Evolutionary conservation across 2,888 invertebrate genomes (phyloP), one percentile per base, ranked within the genome.

Genomic region (Megastigmus dorsalis): DNA sequence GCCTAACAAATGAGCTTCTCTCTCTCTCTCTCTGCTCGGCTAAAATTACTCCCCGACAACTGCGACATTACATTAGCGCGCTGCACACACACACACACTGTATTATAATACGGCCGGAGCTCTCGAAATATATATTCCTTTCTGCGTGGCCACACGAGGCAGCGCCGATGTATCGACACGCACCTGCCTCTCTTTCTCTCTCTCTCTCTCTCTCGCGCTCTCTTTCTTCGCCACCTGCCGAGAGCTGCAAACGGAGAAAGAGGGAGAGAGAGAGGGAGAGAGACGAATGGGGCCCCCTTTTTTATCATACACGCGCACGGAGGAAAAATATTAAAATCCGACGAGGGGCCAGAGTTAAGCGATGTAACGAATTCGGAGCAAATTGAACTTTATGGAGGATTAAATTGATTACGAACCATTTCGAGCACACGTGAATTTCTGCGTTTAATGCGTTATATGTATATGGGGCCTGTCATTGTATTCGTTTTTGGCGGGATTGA

Each of bases 151-250:
- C n/a, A n/a, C n/a, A n/a, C n/a, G n/a, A n/a, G n/a, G 33, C 18
- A 43, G 38, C n/a, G n/a, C 13, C 28, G 1, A 41, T 38, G 70
- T 41, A 38, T 60, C 54, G 57, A 18, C 36, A 15, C 45, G 20
- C 68, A 69, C 74, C 74, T 74, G 74, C 62, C 63, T 15, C 2
- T 30, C n/a, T n/a, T n/a, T n/a, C n/a, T n/a, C n/a, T n/a, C n/a
- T n/a, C n/a, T n/a, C n/a, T n/a, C n/a, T n/a, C n/a, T n/a, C n/a
- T n/a, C n/a, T n/a, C n/a, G n/a, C n/a, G n/a, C n/a, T n/a, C n/a
- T n/a, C n/a, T n/a, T n/a, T n/a, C 55, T n/a, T 26, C 28, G 50
- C 63, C 74, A 74, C 74, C 74, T 74, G 74, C 63, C 68, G 69
- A 74, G 69, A 68, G 18, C 38, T 5, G 45, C 50, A 20, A 63